Evolutionary conservation across 2,888 invertebrate genomes (phyloP), one percentile per base, ranked within the genome.

Genomic region (Seladonia tumulorum): DNA sequence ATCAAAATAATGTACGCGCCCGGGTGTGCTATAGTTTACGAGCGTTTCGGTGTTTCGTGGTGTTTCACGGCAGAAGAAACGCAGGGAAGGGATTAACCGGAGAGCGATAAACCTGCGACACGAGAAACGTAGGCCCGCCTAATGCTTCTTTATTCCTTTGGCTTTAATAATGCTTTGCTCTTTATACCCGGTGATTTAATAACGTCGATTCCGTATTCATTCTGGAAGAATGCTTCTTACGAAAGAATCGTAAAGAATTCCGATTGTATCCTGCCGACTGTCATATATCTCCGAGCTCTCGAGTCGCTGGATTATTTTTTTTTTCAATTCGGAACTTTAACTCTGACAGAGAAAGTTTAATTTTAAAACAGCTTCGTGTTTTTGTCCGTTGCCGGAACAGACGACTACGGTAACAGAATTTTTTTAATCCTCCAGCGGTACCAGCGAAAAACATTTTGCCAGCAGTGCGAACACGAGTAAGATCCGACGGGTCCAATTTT

Each of bases 111-210:
- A 76, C 73, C 45, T 42, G 47, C 12, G 14, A 42, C 22, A 47
- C 18, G 29, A 25, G 25, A 66, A 57, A 72, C 82, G 42, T 57
- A 72, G 68, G 57, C 75, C 45, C 72, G 4, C 74, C 75, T 82
- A 82, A 82, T 63, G 75, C 84, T 75, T 63, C 77, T 84, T 84
- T 82, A 75, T 75, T 82, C 84, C 77, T 63, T 29, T 74, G 53
- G 75, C 71, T 82, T 84, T 84, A 82, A 84, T 84, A 82, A 78
- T 82, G 66, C 73, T 68, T 53, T 53, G 29, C 35, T 45, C 29
- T 49, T 75, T 74, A 68, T 74, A 45, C 53, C 29, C 8, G 16
- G 2, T 80, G 68, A 80, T 75, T 75, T 45, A 80, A 70, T 45
- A 57, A 75, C 45, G 42, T 22, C 42, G 49, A 70, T 70, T 70